Conservation (phyloP, 2,113 vertebrate genomes). For the Xenopus borealis region DNA sequence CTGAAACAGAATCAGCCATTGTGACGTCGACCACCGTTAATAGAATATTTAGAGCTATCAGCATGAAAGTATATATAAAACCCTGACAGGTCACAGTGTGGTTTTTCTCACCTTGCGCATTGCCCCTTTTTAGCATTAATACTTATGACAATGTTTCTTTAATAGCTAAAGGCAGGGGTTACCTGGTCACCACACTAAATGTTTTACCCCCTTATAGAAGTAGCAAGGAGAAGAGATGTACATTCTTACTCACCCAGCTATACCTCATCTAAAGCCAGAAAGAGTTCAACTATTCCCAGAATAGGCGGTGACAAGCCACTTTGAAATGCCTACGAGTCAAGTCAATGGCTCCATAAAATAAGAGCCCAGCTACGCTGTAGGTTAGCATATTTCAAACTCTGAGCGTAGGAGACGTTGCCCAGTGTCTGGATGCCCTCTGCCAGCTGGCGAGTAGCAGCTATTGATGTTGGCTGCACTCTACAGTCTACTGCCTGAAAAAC, state of each 20-base stretch:
- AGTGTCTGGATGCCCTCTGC: slow-evolving; percentile 11
- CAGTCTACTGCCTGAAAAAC: slow-evolving; percentile 34
- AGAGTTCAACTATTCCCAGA: slow-evolving; percentile 1
- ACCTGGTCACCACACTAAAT: no score
- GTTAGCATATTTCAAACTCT: not conserved
- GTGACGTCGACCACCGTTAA: not conserved
- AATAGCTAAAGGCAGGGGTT: not conserved
- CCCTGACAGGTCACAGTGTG: not conserved
- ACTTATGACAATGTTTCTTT: not conserved
- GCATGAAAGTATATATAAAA: not conserved
- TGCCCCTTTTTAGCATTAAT: not conserved
- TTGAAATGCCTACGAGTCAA: slow-evolving; percentile 9
- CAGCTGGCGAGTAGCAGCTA: slow-evolving; percentile 8
- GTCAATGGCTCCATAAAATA: not conserved
- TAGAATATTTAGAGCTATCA: not conserved
- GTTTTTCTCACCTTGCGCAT: not conserved
- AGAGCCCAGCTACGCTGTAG: not conserved
- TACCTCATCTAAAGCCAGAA: not conserved
- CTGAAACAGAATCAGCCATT: not conserved
- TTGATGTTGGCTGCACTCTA: slow-evolving; percentile 32
- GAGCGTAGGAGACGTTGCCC: not conserved
- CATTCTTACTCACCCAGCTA: not conserved
- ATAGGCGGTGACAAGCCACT: not conserved
- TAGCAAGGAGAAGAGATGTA: not conserved
- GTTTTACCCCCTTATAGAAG: not conserved